Evolutionary conservation across 2,113 vertebrate species (phyloP).

Genomic region (Grammomys surdaster): DNA sequence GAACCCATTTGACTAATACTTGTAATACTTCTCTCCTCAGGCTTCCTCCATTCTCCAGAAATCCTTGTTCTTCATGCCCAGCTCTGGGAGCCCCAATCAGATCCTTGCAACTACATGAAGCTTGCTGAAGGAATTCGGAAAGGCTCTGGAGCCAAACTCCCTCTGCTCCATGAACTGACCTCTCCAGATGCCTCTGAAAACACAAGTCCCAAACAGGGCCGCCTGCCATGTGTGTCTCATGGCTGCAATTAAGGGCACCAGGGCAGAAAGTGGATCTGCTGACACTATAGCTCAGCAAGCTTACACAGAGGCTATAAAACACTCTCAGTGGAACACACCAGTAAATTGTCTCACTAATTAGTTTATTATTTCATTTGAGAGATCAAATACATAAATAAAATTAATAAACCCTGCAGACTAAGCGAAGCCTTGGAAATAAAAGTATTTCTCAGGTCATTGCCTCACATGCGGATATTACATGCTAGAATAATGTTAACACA

Average conservation of each 20-base stretch:
- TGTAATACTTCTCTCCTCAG: not conserved
- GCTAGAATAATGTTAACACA: constrained; percentile 71
- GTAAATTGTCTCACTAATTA: constrained; percentile 86
- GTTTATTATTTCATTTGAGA: constrained; percentile 83
- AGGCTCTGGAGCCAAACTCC: constrained; percentile 53
- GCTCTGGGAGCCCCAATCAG: not conserved
- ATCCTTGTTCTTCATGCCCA: not conserved
- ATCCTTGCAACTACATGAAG: not conserved
- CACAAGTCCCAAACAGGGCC: constrained; percentile 19
- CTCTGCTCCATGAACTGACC: constrained; percentile 81
- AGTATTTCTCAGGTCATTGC: constrained; percentile 83
- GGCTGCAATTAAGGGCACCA: constrained; percentile 77
- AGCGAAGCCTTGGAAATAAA: constrained; percentile 77
- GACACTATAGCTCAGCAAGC: constrained; percentile 72
- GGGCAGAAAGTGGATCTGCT: constrained; percentile 70
- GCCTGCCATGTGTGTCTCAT: constrained; percentile 75
- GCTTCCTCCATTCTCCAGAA: not conserved
- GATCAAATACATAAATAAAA: constrained; percentile 82
- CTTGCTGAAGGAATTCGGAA: not conserved
- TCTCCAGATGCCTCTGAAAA: constrained; percentile 55
- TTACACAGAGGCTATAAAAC: constrained; percentile 63
- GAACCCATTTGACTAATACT: not conserved
- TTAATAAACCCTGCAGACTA: constrained; percentile 78
- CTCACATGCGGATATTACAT: constrained; percentile 79
- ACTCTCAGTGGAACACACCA: constrained; percentile 60